phyloP scores from a whole-genome alignment of 2,888 invertebrate species.

The Zaprionus bogoriensis region DNA sequence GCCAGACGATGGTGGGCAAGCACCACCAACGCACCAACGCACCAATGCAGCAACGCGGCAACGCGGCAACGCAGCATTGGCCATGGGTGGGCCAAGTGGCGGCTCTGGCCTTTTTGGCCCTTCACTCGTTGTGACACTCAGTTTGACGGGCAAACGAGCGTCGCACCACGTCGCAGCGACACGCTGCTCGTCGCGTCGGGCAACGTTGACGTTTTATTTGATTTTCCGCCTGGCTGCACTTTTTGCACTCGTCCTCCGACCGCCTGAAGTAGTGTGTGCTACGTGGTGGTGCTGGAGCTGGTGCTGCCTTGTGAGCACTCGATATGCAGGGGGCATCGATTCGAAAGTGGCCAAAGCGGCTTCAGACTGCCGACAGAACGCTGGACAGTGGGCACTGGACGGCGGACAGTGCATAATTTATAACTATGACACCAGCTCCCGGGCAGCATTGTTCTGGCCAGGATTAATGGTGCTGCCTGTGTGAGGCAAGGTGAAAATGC shows the following conservation, averaged over 20 bases:
- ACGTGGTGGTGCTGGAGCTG: too few relatives aligned
- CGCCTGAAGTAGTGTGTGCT: too few relatives aligned
- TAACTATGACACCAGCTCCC: slow-evolving; percentile 60
- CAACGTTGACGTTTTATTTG: slow-evolving; percentile 76
- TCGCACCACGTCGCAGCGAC: slow-evolving; percentile 12
- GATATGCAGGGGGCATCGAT: slow-evolving; percentile 69
- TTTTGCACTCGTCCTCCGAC: too few relatives aligned
- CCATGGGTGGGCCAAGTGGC: slow-evolving; percentile 48
- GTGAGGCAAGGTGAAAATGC: not conserved
- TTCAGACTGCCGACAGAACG: slow-evolving; percentile 13
- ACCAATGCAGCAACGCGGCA: not conserved
- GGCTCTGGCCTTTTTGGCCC: slow-evolving; percentile 41
- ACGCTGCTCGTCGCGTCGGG: not conserved
- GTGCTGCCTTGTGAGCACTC: slow-evolving; percentile 37
- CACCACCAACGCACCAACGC: slow-evolving; percentile 7
- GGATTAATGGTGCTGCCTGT: slow-evolving; percentile 69
- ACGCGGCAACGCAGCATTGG: slow-evolving; percentile 46
- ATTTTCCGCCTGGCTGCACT: slow-evolving; percentile 75
- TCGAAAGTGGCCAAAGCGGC: slow-evolving; percentile 52
- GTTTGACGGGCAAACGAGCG: slow-evolving; percentile 37
- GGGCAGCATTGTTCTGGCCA: slow-evolving; percentile 63
- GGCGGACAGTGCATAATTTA: slow-evolving; percentile 72
- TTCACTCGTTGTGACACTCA: slow-evolving; percentile 36
- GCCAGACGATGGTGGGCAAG: slow-evolving; percentile 5
- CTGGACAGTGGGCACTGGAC: slow-evolving; percentile 23